Base-by-base conservation (phyloP, 2,113 vertebrate species). In the Ardeotis arabs region DNA sequence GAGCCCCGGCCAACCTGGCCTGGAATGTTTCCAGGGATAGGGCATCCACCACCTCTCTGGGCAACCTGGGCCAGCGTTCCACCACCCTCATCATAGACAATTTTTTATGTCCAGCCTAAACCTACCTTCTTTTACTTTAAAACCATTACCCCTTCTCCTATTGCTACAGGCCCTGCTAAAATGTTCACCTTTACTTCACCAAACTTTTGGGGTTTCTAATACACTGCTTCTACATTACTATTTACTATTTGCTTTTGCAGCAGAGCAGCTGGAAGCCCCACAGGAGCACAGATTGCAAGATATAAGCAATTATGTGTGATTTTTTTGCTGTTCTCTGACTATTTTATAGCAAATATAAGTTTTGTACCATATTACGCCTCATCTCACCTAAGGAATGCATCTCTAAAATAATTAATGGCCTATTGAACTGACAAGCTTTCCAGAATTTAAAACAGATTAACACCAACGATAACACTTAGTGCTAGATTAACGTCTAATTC, bases 171-270 rank as follows among this genome's bases (percentile, higher is more conserved):
- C 41, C 41, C 41, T 12, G 41, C 55, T 6, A 56, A 56, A 87
- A 27, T 0, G 3, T 18, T 63, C 24, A 29, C n/a, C 33, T 74
- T 66, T 45, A 4, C 24, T 35, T 68, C 17, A 68, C 33, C 33
- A 62, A 62, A 52, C 12, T 47, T 39, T 27, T 24, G 19, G 47
- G 25, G 17, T 70, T 75, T 60, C 24, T 39, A 37, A 31, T 6
- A 5, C 2, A 18, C n/a, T 12, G 41, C 45, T 35, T 33, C 2
- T 1, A 35, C 3, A 0, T 31, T 52, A 12, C 29, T 60, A 33
- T 53, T 47, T 41, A 12, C 29, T 60, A 33, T 53, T 47, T 41
- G 27, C 2, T 1, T 9, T 76, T 4, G 18, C 37, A 33, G 53
- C 47, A 62, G 25, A 80, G 56, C 63, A 59, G 67, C 29, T 25